These are phyloP conservation scores for Poeciliopsis gracilis DNA, from an alignment of 2,797 vertebrate species.

Conservation along the genomic window DNA sequence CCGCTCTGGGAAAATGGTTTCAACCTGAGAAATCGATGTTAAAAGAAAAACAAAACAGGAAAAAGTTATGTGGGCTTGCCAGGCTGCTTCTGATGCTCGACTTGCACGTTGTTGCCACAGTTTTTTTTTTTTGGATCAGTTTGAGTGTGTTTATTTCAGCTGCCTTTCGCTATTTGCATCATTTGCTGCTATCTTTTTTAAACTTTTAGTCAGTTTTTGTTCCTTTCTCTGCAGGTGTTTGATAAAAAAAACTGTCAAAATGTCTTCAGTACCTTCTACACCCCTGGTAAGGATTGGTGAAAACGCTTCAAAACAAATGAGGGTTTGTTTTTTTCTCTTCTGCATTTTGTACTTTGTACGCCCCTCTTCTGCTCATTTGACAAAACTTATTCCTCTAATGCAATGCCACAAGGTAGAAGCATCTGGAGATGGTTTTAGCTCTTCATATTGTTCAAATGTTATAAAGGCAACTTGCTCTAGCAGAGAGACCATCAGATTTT, in stretches of 20 bases:
- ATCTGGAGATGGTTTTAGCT: not conserved
- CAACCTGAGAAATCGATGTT: conserved; percentile 16
- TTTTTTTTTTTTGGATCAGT: conserved; percentile 49
- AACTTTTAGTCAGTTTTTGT: conserved; percentile 1
- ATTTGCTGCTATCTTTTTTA: conserved; percentile 74
- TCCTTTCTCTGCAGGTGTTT: conserved; percentile 19
- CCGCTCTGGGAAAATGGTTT: conserved; percentile 18
- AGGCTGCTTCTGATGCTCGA: conserved; percentile 50
- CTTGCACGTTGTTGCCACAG: conserved; percentile 58
- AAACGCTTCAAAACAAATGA: not conserved
- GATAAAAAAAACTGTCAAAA: conserved; percentile 41
- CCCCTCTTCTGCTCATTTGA: not conserved
- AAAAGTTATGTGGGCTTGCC: not conserved
- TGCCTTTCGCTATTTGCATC: conserved; percentile 73
- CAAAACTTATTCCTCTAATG: not conserved
- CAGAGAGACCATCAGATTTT: not conserved
- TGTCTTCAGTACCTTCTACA: not conserved
- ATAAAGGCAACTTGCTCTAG: not conserved
- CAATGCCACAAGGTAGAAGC: not conserved
- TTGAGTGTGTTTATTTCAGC: conserved; percentile 64
- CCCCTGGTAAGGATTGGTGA: not conserved
- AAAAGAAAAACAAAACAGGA: not conserved
- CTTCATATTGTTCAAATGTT: not conserved
- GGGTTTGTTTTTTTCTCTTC: not conserved
- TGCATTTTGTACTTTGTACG: not conserved